Evolutionary conservation across 2,888 invertebrate genomes (phyloP).

Genomic region (Galerucella nymphaeae): DNA sequence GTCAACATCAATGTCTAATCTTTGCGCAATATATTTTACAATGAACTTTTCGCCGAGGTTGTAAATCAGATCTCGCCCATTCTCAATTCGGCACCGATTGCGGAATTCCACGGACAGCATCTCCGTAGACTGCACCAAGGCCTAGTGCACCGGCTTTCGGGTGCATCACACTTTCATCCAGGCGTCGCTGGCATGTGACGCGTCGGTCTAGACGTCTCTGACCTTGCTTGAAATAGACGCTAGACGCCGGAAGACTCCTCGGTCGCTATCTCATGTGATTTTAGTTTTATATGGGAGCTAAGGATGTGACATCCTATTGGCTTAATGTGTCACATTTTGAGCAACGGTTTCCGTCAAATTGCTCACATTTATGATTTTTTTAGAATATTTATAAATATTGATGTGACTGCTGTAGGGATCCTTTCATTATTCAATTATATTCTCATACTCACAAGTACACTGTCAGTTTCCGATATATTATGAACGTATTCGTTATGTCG

Average conservation of each 20-base stretch:
- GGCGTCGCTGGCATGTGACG: conserved; percentile 45
- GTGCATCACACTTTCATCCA: conserved; percentile 44
- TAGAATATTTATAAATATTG: too few relatives aligned
- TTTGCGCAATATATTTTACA: conserved; percentile 33
- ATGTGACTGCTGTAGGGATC: too few relatives aligned
- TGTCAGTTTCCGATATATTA: too few relatives aligned
- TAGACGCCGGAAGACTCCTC: conserved; percentile 62
- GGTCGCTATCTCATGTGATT: conserved; percentile 51
- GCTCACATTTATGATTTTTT: too few relatives aligned
- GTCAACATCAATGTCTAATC: conserved; percentile 26
- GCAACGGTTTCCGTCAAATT: too few relatives aligned
- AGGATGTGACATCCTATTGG: too few relatives aligned
- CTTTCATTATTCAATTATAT: too few relatives aligned
- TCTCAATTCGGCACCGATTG: conserved; percentile 32
- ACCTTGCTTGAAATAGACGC: conserved; percentile 62
- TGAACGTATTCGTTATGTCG: too few relatives aligned
- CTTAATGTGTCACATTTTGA: too few relatives aligned
- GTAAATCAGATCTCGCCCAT: conserved; percentile 34
- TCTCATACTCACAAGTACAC: too few relatives aligned
- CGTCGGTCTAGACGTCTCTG: conserved; percentile 61
- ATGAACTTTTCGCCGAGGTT: conserved; percentile 30
- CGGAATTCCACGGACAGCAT: conserved; percentile 36
- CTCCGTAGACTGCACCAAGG: conserved; percentile 35
- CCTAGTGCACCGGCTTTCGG: conserved; percentile 41
- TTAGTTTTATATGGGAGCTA: too few relatives aligned